These are phyloP conservation scores for Acrocephalus kingi DNA, from an alignment of 2,113 vertebrate genomes.

Conservation along the genomic window DNA sequence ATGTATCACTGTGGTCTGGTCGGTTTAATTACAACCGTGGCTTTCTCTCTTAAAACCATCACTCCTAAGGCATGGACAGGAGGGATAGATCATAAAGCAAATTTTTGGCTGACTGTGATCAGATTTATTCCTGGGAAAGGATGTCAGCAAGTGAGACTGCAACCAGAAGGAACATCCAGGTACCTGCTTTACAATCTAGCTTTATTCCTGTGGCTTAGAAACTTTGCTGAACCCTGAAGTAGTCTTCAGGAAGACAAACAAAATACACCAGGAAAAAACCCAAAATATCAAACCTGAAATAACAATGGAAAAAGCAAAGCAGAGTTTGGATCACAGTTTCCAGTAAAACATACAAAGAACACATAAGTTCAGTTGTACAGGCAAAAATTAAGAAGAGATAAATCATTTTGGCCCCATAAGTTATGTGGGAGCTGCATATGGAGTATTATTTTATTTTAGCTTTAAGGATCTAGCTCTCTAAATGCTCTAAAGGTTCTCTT, in stretches of 20 bases:
- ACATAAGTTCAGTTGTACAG: not conserved
- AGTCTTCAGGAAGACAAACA: not conserved
- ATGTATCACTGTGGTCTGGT: not conserved
- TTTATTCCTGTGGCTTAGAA: not conserved
- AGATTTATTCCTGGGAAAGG: not conserved
- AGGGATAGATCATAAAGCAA: not conserved
- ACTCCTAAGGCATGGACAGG: not conserved
- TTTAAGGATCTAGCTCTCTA: not conserved
- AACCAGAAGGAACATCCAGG: not conserved
- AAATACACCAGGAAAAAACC: not conserved
- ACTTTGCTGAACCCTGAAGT: not conserved
- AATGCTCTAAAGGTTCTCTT: not conserved
- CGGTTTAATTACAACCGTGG: not conserved
- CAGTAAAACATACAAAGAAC: not conserved
- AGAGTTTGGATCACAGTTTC: not conserved
- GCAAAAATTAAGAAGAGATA: not conserved
- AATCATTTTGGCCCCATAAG: not conserved
- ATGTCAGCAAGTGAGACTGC: not conserved
- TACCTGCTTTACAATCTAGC: not conserved
- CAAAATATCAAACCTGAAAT: not conserved
- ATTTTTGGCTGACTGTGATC: not conserved
- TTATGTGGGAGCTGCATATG: not conserved
- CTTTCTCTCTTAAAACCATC: not conserved
- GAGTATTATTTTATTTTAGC: not conserved
- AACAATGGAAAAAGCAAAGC: not conserved